phyloP scores from a whole-genome alignment of 2,113 vertebrate genomes.

The Ascaphus truei region DNA sequence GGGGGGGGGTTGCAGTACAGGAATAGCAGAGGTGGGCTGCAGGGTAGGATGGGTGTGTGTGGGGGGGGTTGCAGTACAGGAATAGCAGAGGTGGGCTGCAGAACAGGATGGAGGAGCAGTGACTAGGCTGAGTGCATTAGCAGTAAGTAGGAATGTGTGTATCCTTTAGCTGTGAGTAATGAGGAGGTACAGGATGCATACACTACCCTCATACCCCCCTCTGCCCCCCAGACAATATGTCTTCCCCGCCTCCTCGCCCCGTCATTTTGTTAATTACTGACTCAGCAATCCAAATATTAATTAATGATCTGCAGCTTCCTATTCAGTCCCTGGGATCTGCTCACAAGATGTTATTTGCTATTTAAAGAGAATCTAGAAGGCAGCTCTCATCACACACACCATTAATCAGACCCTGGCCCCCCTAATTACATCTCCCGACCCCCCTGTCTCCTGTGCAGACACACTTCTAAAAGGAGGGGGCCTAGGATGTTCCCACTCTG shows the following conservation, averaged over 20 bases:
- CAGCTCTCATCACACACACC: conserved; percentile 1
- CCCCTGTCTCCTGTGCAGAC: no score
- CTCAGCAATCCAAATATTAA: conserved; percentile 18
- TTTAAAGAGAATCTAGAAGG: not conserved
- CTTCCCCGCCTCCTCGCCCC: not conserved
- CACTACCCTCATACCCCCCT: not conserved
- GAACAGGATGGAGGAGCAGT: no score
- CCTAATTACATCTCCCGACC: conserved; percentile 6
- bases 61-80: no score
- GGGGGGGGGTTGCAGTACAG: no score
- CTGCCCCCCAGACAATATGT: not conserved
- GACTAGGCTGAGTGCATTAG: no score
- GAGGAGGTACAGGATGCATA: not conserved
- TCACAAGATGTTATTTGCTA: conserved; percentile 23
- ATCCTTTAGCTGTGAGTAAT: no score
- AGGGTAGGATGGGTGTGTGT: no score
- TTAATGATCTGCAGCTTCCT: conserved; percentile 14
- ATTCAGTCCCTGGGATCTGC: not conserved
- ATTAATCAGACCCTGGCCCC: conserved; percentile 8
- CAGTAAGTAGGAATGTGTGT: no score
- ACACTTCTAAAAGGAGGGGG: no score
- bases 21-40: no score
- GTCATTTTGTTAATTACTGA: conserved; percentile 17
- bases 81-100: no score
- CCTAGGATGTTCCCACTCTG: no score